Base-by-base conservation (phyloP, 2,888 invertebrate genomes). In the Euzetes globulus region DNA sequence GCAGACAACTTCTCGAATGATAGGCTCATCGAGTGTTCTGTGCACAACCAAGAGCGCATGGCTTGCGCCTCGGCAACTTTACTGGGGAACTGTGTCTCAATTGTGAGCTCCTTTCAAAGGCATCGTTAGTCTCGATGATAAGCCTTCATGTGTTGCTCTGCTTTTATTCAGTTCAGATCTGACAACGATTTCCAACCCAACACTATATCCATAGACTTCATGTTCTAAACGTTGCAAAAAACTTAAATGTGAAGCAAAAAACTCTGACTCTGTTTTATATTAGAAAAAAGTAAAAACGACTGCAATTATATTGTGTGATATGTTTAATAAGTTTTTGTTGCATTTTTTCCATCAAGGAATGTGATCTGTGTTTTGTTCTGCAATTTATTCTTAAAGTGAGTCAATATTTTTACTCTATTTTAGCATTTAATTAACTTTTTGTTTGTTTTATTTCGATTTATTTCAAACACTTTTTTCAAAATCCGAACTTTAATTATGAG, bases 81-180 rank as follows among this genome's bases (percentile, higher is more conserved):
- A n/a, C 7, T 50, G n/a, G 50, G 47, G 17, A 55, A 25, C 55
- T 55, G 55, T 55, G 55, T 22, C 55, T 55, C 55, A 55, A 55
- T 55, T 11, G 55, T 25, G 22, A 22, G 55, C 55, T 55, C 25
- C 22, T 55, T 55, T 55, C 55, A 55, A 55, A 55, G 19, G 25
- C 25, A 55, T 19, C 55, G 41, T 55, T 22, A 55, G 55, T 25
- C n/a, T 17, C 55, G 22, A 55, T 25, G 22, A 55, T 55, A 55
- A 55, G 55, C 25, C 55, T 55, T 55, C 55, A 55, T 55, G 25
- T 55, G 55, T 55, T 55, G 55, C 55, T 55, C 25, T 50, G 55
- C n/a, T 19, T 25, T 55, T 11, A 22, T 55, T 13, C 13, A 13
- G 19, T 50, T 19, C n/a, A 55, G 55, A 22, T 55, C 55, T 22